phyloP scores from a whole-genome alignment of 2,113 vertebrate genomes.

The Ophthalmolycus amberensis region DNA sequence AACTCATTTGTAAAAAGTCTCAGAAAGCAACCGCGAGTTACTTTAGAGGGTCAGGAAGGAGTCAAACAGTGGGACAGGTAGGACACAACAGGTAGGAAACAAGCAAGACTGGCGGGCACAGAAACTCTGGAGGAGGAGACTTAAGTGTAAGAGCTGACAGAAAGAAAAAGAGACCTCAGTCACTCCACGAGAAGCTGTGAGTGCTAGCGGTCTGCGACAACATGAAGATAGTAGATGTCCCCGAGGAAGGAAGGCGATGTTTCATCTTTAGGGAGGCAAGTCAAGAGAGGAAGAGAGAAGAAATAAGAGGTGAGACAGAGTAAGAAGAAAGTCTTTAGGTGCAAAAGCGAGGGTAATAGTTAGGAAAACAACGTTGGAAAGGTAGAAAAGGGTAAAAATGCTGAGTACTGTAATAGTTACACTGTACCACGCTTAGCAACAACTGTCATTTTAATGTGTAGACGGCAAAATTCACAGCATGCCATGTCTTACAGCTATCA shows the following conservation, averaged over 20 bases:
- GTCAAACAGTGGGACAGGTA: constrained; percentile 69
- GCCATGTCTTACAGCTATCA: background rate
- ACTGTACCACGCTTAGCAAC: background rate
- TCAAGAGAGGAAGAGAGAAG: constrained; percentile 63
- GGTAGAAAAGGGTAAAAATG: constrained; percentile 2
- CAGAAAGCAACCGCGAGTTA: background rate
- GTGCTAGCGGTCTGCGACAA: constrained; percentile 99
- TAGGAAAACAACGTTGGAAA: constrained; percentile 31
- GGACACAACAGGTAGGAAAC: constrained; percentile 58
- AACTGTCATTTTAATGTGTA: background rate
- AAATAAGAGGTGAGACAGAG: constrained; percentile 54
- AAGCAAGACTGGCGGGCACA: constrained; percentile 69
- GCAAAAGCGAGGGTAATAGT: constrained; percentile 12
- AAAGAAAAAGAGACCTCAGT: constrained; percentile 94
- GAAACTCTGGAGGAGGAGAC: constrained; percentile 68
- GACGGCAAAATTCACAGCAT: background rate
- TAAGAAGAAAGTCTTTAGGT: constrained; percentile 30
- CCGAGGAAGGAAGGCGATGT: constrained; percentile 97
- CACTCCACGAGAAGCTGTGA: constrained; percentile 99
- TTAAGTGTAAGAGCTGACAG: constrained; percentile 67
- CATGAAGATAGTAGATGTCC: constrained; percentile 99
- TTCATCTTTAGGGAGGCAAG: constrained; percentile 91
- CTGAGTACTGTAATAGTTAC: background rate
- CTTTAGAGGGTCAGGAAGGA: constrained; percentile 32
- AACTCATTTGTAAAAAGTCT: constrained; percentile 15